phyloP scores from a whole-genome alignment of 2,888 invertebrate genomes.

The Nephrocerus scutellatus region DNA sequence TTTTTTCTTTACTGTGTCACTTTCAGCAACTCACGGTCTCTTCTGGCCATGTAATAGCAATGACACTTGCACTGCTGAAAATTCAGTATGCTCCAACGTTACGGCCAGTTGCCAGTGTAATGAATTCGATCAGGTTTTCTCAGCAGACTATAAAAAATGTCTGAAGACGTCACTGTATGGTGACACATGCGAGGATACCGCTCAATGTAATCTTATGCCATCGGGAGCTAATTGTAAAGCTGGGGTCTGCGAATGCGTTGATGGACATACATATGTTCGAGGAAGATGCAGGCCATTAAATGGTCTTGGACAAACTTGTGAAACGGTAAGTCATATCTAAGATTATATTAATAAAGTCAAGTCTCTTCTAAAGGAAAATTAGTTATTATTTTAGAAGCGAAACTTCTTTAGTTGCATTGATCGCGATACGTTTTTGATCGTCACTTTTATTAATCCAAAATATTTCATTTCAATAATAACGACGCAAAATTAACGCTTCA shows the following conservation, averaged over 20 bases:
- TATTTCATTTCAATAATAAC: background rate
- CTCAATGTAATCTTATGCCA: conserved; percentile 49
- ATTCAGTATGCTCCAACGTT: conserved; percentile 34
- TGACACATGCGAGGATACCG: conserved; percentile 42
- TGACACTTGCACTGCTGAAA: conserved; percentile 37
- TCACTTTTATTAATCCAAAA: background rate
- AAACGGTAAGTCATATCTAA: conserved; percentile 34
- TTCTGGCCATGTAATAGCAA: conserved; percentile 42
- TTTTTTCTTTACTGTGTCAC: conserved; percentile 6
- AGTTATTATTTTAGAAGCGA: too few species aligned
- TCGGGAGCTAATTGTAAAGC: conserved; percentile 46
- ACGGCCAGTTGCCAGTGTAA: conserved; percentile 35
- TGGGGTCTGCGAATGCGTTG: conserved; percentile 46
- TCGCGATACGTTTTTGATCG: too few species aligned
- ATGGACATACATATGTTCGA: conserved; percentile 42
- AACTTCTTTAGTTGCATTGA: too few species aligned
- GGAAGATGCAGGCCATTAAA: conserved; percentile 44
- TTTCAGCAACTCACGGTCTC: conserved; percentile 26
- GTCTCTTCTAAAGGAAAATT: too few species aligned
- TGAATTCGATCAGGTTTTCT: conserved; percentile 38
- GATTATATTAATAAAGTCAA: too few species aligned
- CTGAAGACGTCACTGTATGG: conserved; percentile 44
- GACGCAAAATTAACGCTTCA: too few species aligned
- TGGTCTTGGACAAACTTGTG: conserved; percentile 38
- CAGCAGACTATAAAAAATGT: conserved; percentile 39